phyloP scores from a whole-genome alignment of 2,888 invertebrate species.

The Xestia c-nigrum region DNA sequence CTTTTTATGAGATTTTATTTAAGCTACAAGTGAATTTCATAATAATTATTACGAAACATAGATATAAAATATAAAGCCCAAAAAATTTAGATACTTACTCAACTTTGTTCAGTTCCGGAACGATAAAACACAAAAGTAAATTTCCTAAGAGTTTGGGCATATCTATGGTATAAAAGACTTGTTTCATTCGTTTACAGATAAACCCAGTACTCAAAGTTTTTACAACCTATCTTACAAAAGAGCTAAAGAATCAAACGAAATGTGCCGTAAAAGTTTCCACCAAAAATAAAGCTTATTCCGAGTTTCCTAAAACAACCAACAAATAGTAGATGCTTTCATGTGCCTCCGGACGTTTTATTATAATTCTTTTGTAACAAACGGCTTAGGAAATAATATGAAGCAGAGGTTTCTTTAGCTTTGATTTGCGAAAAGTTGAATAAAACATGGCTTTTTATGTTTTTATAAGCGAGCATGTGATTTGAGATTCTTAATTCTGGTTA shows the following conservation, averaged over 20 bases:
- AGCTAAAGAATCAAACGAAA: conserved; percentile 29
- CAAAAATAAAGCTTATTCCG: conserved; percentile 21
- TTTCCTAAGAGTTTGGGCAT: not conserved
- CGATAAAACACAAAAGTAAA: not conserved
- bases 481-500: not conserved
- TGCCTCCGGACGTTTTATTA: conserved; percentile 20
- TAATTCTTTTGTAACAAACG: conserved; percentile 31
- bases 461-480: not conserved
- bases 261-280: conserved; percentile 25
- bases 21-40: not conserved
- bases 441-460: conserved; percentile 8
- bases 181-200: conserved; percentile 9
- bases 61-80: not conserved
- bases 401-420: conserved; percentile 1
- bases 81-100: not conserved
- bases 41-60: not conserved
- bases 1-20: not conserved
- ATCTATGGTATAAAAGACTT: not conserved
- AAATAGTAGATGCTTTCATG: not conserved
- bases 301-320: conserved; percentile 6
- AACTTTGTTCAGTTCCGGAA: not conserved
- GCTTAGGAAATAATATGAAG: conserved; percentile 6
- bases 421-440: conserved; percentile 1
- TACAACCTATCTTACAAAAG: conserved; percentile 33
- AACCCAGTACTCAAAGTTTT: conserved; percentile 28